Evolutionary conservation across 2,797 vertebrate species (phyloP).

Genomic region (Orientallactaga sibirica): DNA sequence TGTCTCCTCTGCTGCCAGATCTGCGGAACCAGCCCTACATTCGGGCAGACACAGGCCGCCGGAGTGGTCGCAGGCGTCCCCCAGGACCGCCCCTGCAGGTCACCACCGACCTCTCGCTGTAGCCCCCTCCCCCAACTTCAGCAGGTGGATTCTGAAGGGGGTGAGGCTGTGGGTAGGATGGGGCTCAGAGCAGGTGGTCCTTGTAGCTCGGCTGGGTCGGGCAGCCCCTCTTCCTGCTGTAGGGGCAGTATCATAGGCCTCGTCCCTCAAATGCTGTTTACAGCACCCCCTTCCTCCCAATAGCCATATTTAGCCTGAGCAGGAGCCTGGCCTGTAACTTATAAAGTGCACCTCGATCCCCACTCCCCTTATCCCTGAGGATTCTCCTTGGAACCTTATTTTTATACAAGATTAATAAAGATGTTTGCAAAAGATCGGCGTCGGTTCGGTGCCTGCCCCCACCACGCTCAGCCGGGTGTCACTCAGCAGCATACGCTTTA

Average conservation of each 20-base stretch:
- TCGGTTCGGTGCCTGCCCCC: background rate
- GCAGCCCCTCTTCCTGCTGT: background rate
- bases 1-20: slow-evolving; percentile 86
- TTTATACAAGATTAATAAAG: slow-evolving; percentile 84
- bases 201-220: slow-evolving; percentile 65
- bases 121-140: slow-evolving; percentile 63
- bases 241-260: background rate
- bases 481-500: slow-evolving; percentile 54
- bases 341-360: slow-evolving; percentile 36
- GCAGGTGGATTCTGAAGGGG: slow-evolving; percentile 36
- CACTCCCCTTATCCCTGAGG: background rate
- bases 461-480: background rate
- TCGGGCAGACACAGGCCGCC: slow-evolving; percentile 91
- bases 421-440: slow-evolving; percentile 75
- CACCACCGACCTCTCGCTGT: slow-evolving; percentile 94
- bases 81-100: slow-evolving; percentile 91
- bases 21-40: slow-evolving; percentile 96
- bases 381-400: slow-evolving; percentile 76
- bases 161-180: background rate
- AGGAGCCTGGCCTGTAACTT: slow-evolving; percentile 75
- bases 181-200: slow-evolving; percentile 45
- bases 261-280: slow-evolving; percentile 5
- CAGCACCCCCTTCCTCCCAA: background rate
- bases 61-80: slow-evolving; percentile 92
- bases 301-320: slow-evolving; percentile 74